phyloP scores from a whole-genome alignment of 1,140 invertebrate species.

The Pseudomyrmex concolor region DNA sequence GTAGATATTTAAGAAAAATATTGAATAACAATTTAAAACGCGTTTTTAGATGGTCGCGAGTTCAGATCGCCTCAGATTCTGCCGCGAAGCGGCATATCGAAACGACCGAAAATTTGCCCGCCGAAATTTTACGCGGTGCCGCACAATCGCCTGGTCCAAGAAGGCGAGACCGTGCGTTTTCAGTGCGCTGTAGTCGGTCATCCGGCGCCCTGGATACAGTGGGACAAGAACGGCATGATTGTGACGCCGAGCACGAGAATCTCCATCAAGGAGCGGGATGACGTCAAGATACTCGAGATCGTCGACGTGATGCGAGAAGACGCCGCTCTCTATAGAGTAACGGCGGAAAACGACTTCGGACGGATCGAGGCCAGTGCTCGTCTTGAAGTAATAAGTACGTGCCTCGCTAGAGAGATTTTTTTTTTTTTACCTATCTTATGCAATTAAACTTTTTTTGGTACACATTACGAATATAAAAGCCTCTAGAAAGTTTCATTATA shows the following conservation, averaged over 20 bases:
- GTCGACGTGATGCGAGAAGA: constrained; percentile 91
- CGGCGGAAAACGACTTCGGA: constrained; percentile 93
- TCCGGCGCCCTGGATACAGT: constrained; percentile 91
- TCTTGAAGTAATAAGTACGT: constrained; percentile 91
- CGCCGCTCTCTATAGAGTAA: constrained; percentile 92
- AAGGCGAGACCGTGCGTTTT: constrained; percentile 92
- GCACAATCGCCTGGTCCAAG: constrained; percentile 92
- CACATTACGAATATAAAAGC: too few relatives aligned
- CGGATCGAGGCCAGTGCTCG: constrained; percentile 92
- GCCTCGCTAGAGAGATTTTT: constrained; percentile 2
- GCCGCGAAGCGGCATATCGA: constrained; percentile 68
- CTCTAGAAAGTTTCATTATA: too few relatives aligned
- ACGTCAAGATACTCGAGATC: constrained; percentile 91
- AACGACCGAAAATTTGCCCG: constrained; percentile 83
- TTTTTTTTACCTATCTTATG: too few relatives aligned
- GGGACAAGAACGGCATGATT: constrained; percentile 91
- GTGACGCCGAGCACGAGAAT: constrained; percentile 88
- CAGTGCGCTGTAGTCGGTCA: constrained; percentile 92
- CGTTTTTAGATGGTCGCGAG: constrained; percentile 76
- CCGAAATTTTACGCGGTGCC: constrained; percentile 95
- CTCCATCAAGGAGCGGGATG: constrained; percentile 90
- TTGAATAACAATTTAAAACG: not conserved
- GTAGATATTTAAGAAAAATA: not conserved
- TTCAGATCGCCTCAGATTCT: constrained; percentile 73
- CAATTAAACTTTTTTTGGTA: too few relatives aligned